Percentiles rank a stretch among this genome's conserved stretches.
These are phyloP conservation scores for Dorcus hopei DNA, from an alignment of 2,888 invertebrate genomes.

Conservation along the genomic window DNA sequence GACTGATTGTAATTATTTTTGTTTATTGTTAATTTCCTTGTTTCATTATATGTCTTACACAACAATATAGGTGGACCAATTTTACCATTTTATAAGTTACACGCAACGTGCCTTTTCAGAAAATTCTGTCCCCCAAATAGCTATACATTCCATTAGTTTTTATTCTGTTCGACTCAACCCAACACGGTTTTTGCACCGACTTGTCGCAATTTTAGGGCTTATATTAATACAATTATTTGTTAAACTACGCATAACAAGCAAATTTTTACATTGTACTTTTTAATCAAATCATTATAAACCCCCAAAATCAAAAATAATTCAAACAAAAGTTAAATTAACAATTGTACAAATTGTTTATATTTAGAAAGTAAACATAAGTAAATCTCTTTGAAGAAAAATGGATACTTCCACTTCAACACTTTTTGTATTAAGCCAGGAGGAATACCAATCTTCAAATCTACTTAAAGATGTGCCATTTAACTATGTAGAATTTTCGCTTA, in stretches of 20 bases:
- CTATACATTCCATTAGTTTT: conserved; percentile 33
- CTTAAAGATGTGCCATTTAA: too few species aligned
- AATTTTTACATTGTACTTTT: background rate
- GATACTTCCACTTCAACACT: too few species aligned
- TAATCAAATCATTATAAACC: too few species aligned
- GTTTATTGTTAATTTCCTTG: conserved; percentile 29
- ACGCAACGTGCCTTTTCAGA: conserved; percentile 40
- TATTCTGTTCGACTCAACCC: conserved; percentile 17
- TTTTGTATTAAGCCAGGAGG: too few species aligned
- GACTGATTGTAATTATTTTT: conserved; percentile 29
- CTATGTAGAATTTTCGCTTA: too few species aligned
- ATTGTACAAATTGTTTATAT: too few species aligned
- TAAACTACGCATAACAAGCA: background rate
- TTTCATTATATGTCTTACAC: conserved; percentile 12
- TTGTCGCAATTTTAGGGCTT: background rate
- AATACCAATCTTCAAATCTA: too few species aligned
- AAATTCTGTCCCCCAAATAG: background rate
- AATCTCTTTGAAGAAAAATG: too few species aligned
- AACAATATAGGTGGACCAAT: conserved; percentile 35
- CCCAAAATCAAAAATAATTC: too few species aligned
- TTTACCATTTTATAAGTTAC: conserved; percentile 30
- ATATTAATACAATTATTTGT: background rate
- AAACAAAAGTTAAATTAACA: too few species aligned
- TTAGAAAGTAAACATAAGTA: too few species aligned
- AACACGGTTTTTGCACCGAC: background rate